These are phyloP conservation scores for Oncorhynchus nerka DNA, from an alignment of 2,113 vertebrate genomes.

Conservation along the genomic window DNA sequence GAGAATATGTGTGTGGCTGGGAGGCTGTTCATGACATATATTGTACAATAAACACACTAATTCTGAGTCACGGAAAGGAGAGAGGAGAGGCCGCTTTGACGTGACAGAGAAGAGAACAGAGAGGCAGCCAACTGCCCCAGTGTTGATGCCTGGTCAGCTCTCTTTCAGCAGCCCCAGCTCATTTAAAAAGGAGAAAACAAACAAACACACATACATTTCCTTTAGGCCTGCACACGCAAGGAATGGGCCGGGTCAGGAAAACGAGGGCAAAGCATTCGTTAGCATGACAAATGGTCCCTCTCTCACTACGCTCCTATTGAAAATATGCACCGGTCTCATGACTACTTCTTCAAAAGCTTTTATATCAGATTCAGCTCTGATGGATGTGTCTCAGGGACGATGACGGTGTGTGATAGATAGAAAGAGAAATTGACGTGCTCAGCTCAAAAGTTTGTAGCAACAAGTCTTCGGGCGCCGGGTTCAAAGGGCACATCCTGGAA, in stretches of 20 bases:
- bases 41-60: slow-evolving; percentile 4
- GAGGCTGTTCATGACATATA: slow-evolving; percentile 34
- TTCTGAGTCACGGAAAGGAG: slow-evolving; percentile 35
- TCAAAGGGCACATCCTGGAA: no score
- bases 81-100: slow-evolving; percentile 50
- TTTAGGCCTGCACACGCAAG: slow-evolving; percentile 14
- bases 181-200: background rate
- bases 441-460: no score
- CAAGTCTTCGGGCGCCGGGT: no score
- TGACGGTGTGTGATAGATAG: no score
- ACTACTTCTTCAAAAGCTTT: background rate
- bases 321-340: slow-evolving; percentile 4
- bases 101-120: slow-evolving; percentile 25
- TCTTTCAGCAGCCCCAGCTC: background rate
- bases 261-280: slow-evolving; percentile 36
- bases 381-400: background rate
- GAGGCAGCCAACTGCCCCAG: slow-evolving; percentile 27
- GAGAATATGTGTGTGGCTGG: slow-evolving; percentile 4
- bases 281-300: slow-evolving; percentile 47
- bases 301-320: slow-evolving; percentile 19
- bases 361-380: background rate
- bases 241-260: background rate
- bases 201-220: background rate
- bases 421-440: no score
- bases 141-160: no score